These are phyloP conservation scores for Caenorhabditis sp. DNA, from an alignment of 2,888 invertebrate genomes.

Conservation along the genomic window DNA sequence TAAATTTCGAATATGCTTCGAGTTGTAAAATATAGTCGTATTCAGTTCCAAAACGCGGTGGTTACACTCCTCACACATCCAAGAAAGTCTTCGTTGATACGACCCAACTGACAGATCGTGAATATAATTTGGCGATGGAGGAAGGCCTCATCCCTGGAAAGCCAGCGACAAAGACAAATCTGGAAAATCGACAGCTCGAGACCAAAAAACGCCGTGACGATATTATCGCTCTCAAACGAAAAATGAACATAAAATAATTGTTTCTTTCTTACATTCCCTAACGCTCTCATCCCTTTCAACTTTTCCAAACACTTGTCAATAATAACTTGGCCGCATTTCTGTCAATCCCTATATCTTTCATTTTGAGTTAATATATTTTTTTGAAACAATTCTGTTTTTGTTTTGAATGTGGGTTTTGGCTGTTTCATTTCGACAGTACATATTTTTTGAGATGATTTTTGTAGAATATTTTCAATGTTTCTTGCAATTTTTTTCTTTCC, in stretches of 20 bases:
- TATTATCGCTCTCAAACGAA: conserved; percentile 64
- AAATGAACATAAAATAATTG: conserved; percentile 56
- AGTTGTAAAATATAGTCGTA: too few relatives aligned
- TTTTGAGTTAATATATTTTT: conserved; percentile 6
- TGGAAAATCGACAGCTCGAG: conserved; percentile 39
- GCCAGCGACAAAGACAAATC: conserved; percentile 11
- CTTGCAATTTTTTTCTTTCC: too few relatives aligned
- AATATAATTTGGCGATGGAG: conserved; percentile 60
- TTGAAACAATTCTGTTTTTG: not conserved
- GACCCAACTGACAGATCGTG: conserved; percentile 61
- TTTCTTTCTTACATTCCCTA: not conserved
- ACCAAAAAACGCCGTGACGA: conserved; percentile 65
- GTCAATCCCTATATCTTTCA: conserved; percentile 29
- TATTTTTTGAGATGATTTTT: not conserved
- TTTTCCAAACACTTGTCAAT: conserved; percentile 5
- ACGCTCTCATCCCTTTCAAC: not conserved
- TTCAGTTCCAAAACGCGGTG: conserved; percentile 45
- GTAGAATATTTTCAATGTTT: not conserved
- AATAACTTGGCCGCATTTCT: conserved; percentile 22
- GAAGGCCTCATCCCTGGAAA: conserved; percentile 66
- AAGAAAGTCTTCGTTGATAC: conserved; percentile 68
- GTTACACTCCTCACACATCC: conserved; percentile 62
- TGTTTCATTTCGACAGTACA: not conserved
- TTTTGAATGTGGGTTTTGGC: not conserved
- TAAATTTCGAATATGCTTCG: not conserved